Conservation (phyloP, 2,888 invertebrate genomes). For the Clistopyga incitator region DNA sequence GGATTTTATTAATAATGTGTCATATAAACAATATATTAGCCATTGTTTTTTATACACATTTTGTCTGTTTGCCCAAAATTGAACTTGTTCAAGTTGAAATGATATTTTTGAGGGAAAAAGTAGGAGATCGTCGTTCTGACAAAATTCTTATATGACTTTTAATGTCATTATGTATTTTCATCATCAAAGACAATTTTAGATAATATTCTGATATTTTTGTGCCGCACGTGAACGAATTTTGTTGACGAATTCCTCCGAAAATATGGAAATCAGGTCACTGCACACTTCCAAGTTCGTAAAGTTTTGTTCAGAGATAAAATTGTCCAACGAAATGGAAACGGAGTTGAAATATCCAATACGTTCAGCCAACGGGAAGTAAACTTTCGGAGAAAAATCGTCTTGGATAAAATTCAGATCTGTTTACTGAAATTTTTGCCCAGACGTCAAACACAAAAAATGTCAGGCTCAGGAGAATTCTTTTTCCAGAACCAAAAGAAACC, state of each 20-base stretch:
- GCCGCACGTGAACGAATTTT: slow-evolving; percentile 34
- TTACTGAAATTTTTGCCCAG: slow-evolving; percentile 48
- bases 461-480: neutral
- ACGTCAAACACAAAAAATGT: slow-evolving; percentile 16
- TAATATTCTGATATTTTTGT: neutral
- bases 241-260: slow-evolving; percentile 31
- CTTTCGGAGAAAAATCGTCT: slow-evolving; percentile 42
- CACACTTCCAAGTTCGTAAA: slow-evolving; percentile 9
- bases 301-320: slow-evolving; percentile 44
- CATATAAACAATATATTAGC: too few relatives aligned
- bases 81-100: too few relatives aligned
- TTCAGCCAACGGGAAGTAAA: slow-evolving; percentile 48
- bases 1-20: too few relatives aligned
- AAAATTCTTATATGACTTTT: too few relatives aligned
- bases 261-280: slow-evolving; percentile 54
- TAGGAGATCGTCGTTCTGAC: too few relatives aligned
- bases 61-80: too few relatives aligned
- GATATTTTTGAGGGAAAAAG: too few relatives aligned
- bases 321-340: slow-evolving; percentile 54
- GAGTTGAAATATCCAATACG: slow-evolving; percentile 47
- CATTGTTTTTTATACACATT: too few relatives aligned
- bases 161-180: too few relatives aligned
- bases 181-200: neutral
- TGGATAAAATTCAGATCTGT: slow-evolving; percentile 57
- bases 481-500: neutral